A percentile compares a stretch with the other conserved stretches of the same genome.
These are phyloP conservation scores for Ranitomeya imitator DNA, from an alignment of 2,113 vertebrate genomes.

Conservation along the genomic window DNA sequence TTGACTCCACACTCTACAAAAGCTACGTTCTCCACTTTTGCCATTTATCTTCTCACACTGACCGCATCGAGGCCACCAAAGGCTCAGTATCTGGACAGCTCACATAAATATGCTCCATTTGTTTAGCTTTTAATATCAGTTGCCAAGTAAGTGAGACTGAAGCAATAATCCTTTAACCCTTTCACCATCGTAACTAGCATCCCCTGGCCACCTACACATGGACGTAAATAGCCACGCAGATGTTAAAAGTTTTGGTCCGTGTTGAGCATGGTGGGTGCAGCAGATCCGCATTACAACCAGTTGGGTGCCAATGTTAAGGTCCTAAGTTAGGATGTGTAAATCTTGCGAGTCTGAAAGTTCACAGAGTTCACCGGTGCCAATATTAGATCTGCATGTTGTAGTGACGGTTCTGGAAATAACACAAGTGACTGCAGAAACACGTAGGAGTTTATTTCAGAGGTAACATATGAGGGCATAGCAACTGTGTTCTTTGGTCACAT, in stretches of 20 bases:
- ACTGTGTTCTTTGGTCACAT: constrained; percentile 35
- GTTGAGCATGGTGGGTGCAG: neutral
- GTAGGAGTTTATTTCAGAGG: constrained; percentile 36
- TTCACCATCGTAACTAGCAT: neutral
- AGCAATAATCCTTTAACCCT: constrained; percentile 46
- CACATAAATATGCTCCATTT: constrained; percentile 34
- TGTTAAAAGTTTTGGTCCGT: constrained; percentile 7
- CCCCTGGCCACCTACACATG: constrained; percentile 38
- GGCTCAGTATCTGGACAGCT: neutral
- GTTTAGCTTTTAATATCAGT: constrained; percentile 21
- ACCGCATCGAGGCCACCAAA: neutral
- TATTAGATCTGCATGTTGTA: constrained; percentile 70
- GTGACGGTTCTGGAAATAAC: constrained; percentile 65
- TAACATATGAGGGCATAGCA: constrained; percentile 49
- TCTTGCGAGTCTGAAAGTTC: constrained; percentile 62
- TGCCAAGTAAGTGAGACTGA: constrained; percentile 36
- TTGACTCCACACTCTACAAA: too few species aligned
- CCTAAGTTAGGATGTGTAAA: constrained; percentile 65
- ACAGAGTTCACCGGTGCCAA: constrained; percentile 69
- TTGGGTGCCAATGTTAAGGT: neutral
- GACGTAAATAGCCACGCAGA: constrained; percentile 34
- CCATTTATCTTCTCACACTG: neutral
- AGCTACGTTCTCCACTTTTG: too few species aligned
- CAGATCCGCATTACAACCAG: constrained; percentile 49
- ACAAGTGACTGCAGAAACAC: constrained; percentile 60